Evolutionary conservation across 2,888 invertebrate species (phyloP).

Genomic region (Trichopria drosophilae): DNA sequence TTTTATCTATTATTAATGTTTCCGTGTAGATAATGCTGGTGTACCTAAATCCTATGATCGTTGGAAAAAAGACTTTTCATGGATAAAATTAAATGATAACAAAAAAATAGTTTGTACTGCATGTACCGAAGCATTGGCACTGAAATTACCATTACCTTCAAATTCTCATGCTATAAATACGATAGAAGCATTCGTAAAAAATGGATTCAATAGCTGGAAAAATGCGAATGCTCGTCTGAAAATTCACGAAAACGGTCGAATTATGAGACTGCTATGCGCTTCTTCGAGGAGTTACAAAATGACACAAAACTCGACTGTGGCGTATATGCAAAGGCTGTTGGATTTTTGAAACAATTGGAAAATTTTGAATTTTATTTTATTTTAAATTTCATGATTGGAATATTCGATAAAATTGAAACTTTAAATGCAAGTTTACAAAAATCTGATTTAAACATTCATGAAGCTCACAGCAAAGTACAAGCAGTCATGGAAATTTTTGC

Average conservation of each 20-base stretch:
- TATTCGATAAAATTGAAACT: constrained; percentile 30
- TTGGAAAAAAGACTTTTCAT: no score
- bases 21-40: no score
- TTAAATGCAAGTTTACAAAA: constrained; percentile 29
- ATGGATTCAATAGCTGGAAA: constrained; percentile 29
- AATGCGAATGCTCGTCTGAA: constrained; percentile 19
- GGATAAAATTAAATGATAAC: constrained; percentile 14
- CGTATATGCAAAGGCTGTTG: constrained; percentile 21
- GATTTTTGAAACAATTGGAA: constrained; percentile 20
- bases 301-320: constrained; percentile 5
- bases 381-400: constrained; percentile 25
- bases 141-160: constrained; percentile 15
- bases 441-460: constrained; percentile 21
- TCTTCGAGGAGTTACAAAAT: constrained; percentile 14
- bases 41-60: no score
- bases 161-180: constrained; percentile 7
- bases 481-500: no score
- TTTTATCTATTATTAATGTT: no score
- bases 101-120: constrained; percentile 16
- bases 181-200: constrained; percentile 21
- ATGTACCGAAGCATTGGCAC: constrained; percentile 17
- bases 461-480: no score
- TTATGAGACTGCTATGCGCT: constrained; percentile 17
- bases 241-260: constrained; percentile 23
- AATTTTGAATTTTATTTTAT: constrained; percentile 15